Evolutionary conservation across 2,797 vertebrate genomes (phyloP), one percentile per base, ranked within the genome.

Genomic region (Smutsia temminckii): DNA sequence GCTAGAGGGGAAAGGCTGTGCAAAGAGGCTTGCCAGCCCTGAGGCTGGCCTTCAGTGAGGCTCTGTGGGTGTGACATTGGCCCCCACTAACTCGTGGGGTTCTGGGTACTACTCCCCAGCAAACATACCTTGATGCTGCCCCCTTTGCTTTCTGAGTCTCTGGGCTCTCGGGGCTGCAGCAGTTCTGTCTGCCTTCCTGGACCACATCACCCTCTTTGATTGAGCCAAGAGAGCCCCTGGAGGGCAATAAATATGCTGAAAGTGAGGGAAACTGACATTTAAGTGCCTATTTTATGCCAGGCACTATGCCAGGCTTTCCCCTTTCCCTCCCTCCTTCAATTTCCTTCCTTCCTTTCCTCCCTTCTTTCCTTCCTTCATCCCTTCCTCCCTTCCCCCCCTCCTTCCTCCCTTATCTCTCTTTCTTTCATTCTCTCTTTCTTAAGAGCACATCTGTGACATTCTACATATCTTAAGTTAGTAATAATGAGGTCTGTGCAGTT

Each of bases 51-150:
- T 37, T 12, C 5, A 37, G n/a, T 37, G 68, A 68, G 57, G 64
- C 85, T 40, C 25, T 37, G 63, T 2, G 0, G 37, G 42, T 49
- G 14, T 61, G 29, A 32, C 16, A 7, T 1, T 8, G 80, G 69
- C 46, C 0, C 0, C 40, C 40, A 37, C 1, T 5, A 10, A 20
- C 51, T 85, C 27, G 5, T 4, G 25, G 53, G 20, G 18, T 64
- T 40, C 6, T 8, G 63, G 37, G 23, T 46, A 5, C 85, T 2
- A 0, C 29, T 11, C 8, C 42, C 59, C n/a, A 5, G 49, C 25
- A 46, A 91, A 83, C 42, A 78, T 37, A 2, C 6, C 0, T 25
- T 34, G 10, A 72, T 32, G 59, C 66, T 10, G 12, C 53, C 10
- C 34, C 53, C 32, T 78, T 64, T 81, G 55, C 37, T 85, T 40